Conservation (phyloP, 2,888 invertebrate genomes). For the Epicampocera succincta region DNA sequence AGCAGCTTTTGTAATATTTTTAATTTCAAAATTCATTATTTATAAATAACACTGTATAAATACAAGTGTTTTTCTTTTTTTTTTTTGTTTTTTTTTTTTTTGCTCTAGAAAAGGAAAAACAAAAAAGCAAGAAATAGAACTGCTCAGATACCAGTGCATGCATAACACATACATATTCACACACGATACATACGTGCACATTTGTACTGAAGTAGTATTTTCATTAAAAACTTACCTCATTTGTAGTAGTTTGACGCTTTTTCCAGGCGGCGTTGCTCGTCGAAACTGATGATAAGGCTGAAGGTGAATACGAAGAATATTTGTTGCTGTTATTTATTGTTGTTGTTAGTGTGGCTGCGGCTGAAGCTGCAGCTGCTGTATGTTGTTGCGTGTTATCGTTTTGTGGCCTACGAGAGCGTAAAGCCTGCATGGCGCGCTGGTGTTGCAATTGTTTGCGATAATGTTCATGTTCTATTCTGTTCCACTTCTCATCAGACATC, state of each 20-base stretch:
- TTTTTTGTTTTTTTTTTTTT: neutral
- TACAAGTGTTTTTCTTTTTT: conserved; percentile 53
- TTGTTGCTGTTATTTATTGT: conserved; percentile 2
- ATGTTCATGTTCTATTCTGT: conserved; percentile 80
- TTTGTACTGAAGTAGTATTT: no score
- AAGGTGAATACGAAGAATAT: conserved; percentile 28
- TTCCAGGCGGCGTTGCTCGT: conserved; percentile 43
- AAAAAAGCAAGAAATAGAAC: neutral
- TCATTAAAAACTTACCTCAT: conserved; percentile 73
- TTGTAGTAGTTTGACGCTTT: conserved; percentile 71
- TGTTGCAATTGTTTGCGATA: conserved; percentile 76
- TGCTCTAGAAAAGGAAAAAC: neutral
- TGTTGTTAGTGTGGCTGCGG: neutral
- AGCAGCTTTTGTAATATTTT: conserved; percentile 10
- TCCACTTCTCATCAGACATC: conserved; percentile 79
- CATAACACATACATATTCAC: neutral
- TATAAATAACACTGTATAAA: conserved; percentile 66
- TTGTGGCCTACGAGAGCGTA: conserved; percentile 60
- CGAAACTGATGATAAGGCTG: conserved; percentile 53
- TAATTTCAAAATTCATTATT: conserved; percentile 33
- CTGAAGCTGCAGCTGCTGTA: neutral
- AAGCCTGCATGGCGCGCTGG: conserved; percentile 74
- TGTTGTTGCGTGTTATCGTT: conserved; percentile 29
- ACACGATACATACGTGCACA: no score
- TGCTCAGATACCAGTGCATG: neutral